A percentile compares a stretch with the other conserved stretches of the same genome.
phyloP scores from a whole-genome alignment of 2,797 vertebrate species.

The Cygnus olor region DNA sequence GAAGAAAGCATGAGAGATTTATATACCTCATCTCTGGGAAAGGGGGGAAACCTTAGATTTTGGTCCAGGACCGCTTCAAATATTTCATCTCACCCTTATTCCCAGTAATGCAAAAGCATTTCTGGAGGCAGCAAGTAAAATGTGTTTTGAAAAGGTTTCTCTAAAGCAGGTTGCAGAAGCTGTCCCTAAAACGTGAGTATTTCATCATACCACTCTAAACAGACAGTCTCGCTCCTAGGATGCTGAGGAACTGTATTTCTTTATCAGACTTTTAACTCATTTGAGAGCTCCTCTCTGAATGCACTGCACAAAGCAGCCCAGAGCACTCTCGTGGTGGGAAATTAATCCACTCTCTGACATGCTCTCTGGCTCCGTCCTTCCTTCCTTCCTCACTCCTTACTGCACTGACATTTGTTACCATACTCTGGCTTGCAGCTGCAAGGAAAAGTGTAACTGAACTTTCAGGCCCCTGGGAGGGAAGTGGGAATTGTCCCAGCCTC shows the following conservation, averaged over 20 bases:
- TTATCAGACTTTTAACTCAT: neutral
- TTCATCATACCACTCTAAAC: neutral
- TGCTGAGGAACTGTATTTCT: neutral
- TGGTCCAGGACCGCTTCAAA: neutral
- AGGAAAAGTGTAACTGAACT: slow-evolving; percentile 21
- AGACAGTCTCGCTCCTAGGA: neutral
- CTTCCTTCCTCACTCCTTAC: neutral
- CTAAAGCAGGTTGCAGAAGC: neutral
- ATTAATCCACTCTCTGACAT: neutral
- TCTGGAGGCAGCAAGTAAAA: neutral
- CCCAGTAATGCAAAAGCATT: neutral
- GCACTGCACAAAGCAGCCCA: neutral
- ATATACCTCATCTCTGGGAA: neutral
- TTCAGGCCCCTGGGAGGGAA: neutral
- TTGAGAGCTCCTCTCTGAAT: neutral
- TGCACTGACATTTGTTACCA: neutral
- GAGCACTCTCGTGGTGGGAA: neutral
- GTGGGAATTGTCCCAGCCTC: neutral
- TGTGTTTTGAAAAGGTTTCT: neutral
- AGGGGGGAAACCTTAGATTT: neutral
- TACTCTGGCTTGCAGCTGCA: neutral
- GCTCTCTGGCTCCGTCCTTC: neutral
- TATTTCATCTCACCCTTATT: neutral
- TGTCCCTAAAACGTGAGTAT: neutral
- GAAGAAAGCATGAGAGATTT: neutral